Conservation (phyloP, 92 coral and sea anemone genomes). For the Nematostella vectensis region DNA sequence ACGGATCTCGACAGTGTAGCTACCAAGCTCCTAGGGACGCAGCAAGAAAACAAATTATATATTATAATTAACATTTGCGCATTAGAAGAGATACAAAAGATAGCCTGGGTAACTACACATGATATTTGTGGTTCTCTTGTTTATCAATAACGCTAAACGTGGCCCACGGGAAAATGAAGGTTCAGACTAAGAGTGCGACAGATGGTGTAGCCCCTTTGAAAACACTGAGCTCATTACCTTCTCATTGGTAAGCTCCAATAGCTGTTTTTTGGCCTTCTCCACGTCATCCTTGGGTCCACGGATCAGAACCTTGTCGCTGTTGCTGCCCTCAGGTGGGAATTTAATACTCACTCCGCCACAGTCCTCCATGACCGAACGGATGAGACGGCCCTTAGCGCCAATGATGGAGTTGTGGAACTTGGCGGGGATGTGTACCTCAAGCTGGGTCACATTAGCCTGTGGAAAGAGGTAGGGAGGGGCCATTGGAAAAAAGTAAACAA, state of each 20-base stretch:
- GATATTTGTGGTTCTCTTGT: too few relatives aligned
- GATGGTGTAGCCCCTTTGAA: too few relatives aligned
- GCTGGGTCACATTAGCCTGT: slow-evolving; percentile 83
- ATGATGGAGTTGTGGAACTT: slow-evolving; percentile 91
- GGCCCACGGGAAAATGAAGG: too few relatives aligned
- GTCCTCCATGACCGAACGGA: slow-evolving; percentile 97
- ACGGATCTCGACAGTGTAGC: slow-evolving; percentile 74
- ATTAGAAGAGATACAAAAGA: neutral
- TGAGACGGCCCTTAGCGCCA: slow-evolving; percentile 94
- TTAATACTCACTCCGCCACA: slow-evolving; percentile 98
- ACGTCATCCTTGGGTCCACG: slow-evolving; percentile 99
- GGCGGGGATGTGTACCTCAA: slow-evolving; percentile 64
- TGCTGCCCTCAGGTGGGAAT: slow-evolving; percentile 94
- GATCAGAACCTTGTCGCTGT: slow-evolving; percentile 81
- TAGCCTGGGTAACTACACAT: too few relatives aligned
- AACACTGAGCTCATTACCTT: too few relatives aligned
- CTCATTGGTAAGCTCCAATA: slow-evolving; percentile 73
- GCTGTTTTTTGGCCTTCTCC: slow-evolving; percentile 91
- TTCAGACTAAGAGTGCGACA: too few relatives aligned
- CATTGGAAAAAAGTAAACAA: neutral
- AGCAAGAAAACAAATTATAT: too few relatives aligned
- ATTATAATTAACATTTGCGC: neutral
- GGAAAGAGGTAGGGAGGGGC: neutral
- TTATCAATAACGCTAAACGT: too few relatives aligned
- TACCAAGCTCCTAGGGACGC: slow-evolving; percentile 72